Evolutionary conservation across 2,888 invertebrate genomes (phyloP).

Genomic region (Nephrotoma appendiculata): DNA sequence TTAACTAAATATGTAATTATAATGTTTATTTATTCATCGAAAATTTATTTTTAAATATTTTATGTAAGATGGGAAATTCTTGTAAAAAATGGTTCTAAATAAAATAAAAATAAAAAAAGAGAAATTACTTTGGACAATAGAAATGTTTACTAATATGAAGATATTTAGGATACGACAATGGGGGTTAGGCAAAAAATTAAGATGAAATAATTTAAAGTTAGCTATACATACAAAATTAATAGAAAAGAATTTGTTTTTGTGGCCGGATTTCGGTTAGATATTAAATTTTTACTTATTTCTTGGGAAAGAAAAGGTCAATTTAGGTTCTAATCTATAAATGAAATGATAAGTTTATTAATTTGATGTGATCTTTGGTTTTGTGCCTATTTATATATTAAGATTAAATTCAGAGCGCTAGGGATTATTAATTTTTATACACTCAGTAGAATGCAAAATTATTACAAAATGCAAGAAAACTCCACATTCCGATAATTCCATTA

Average conservation of each 20-base stretch:
- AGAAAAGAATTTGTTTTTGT: neutral
- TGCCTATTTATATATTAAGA: neutral
- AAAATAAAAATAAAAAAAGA: neutral
- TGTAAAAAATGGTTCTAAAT: neutral
- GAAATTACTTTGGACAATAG: neutral
- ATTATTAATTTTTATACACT: neutral
- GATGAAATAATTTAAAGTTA: neutral
- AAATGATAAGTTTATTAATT: neutral
- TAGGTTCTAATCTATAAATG: neutral
- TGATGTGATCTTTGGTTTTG: neutral
- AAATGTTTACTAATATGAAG: neutral
- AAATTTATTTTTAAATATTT: neutral
- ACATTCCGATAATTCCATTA: neutral
- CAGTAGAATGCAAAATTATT: neutral
- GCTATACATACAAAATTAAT: neutral
- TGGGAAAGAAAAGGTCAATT: neutral
- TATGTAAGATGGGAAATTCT: neutral
- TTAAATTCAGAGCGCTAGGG: neutral
- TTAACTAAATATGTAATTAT: neutral
- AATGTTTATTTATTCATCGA: neutral
- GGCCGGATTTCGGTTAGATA: neutral
- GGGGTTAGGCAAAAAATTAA: neutral
- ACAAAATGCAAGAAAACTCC: neutral
- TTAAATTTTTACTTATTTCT: neutral
- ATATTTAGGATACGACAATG: neutral